A percentile compares a stretch with the other conserved stretches of the same genome.
phyloP scores from a whole-genome alignment of 2,113 vertebrate genomes.

The Eleginops maclovinus region DNA sequence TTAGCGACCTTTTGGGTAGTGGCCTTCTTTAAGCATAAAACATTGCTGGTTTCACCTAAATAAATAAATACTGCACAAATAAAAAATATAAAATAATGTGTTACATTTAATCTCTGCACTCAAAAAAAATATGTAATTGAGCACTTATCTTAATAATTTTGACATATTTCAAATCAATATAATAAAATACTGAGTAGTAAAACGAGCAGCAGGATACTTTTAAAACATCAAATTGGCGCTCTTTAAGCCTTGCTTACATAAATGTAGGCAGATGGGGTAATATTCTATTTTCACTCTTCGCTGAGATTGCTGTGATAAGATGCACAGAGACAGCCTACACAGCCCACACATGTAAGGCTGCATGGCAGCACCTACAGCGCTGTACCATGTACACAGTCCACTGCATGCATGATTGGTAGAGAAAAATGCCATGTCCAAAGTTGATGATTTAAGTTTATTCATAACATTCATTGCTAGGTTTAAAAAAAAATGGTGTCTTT shows the following conservation, averaged over 20 bases:
- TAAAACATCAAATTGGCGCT: slow-evolving; percentile 18
- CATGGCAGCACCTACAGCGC: slow-evolving; percentile 54
- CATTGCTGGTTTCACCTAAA: background rate
- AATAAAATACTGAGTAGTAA: background rate
- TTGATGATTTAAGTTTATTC: background rate
- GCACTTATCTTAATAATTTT: background rate
- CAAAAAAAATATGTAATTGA: background rate
- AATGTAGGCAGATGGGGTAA: slow-evolving; percentile 53
- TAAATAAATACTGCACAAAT: background rate
- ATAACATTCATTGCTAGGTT: background rate
- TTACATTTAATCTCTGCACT: background rate
- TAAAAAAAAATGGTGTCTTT: background rate
- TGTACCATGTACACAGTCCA: slow-evolving; percentile 6
- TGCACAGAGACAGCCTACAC: slow-evolving; percentile 46
- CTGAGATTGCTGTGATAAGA: slow-evolving; percentile 60
- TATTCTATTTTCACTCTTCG: slow-evolving; percentile 38
- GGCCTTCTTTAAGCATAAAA: background rate
- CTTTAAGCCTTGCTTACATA: slow-evolving; percentile 2
- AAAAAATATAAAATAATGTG: too few relatives aligned
- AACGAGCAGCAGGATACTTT: background rate
- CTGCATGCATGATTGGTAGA: background rate
- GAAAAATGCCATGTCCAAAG: background rate
- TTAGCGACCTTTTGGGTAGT: too few relatives aligned
- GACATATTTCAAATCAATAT: background rate
- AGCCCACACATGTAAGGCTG: slow-evolving; percentile 27